Conservation (phyloP, 2,113 vertebrate species). For the Oostethus manadensis region DNA sequence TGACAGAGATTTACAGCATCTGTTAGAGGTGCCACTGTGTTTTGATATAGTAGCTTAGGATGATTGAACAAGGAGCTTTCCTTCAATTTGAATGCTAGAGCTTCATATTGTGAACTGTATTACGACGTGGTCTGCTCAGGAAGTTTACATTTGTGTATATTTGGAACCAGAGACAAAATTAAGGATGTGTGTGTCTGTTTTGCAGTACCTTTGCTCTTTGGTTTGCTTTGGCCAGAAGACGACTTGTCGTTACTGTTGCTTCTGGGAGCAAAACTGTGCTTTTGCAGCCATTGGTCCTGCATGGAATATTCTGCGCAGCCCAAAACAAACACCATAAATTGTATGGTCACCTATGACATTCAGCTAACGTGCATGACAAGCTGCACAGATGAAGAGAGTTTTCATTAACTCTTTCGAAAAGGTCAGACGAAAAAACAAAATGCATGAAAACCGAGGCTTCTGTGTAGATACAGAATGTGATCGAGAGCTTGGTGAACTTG, state of each 20-base stretch:
- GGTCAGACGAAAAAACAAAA: neutral
- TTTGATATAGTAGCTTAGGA: neutral
- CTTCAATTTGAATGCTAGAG: neutral
- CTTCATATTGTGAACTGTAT: neutral
- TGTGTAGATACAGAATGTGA: too few species aligned
- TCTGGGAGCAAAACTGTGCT: constrained; percentile 86
- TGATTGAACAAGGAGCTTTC: constrained; percentile 11
- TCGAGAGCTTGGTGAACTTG: too few species aligned
- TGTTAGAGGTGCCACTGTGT: neutral
- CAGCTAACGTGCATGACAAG: constrained; percentile 1
- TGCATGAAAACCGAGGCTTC: neutral
- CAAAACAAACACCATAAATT: constrained; percentile 36
- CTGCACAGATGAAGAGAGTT: neutral
- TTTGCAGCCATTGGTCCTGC: constrained; percentile 89
- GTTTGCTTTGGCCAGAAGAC: constrained; percentile 86
- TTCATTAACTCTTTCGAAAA: neutral
- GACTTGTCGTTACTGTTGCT: constrained; percentile 80
- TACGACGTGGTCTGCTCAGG: neutral
- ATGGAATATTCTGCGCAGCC: constrained; percentile 72
- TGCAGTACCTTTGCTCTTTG: constrained; percentile 88
- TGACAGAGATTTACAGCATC: too few species aligned
- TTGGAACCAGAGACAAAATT: neutral
- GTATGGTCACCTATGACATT: constrained; percentile 21
- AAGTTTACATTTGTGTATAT: neutral
- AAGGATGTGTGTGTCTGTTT: neutral